Evolutionary conservation across 2,113 vertebrate genomes (phyloP).

Genomic region (Pseudopipra pipra): DNA sequence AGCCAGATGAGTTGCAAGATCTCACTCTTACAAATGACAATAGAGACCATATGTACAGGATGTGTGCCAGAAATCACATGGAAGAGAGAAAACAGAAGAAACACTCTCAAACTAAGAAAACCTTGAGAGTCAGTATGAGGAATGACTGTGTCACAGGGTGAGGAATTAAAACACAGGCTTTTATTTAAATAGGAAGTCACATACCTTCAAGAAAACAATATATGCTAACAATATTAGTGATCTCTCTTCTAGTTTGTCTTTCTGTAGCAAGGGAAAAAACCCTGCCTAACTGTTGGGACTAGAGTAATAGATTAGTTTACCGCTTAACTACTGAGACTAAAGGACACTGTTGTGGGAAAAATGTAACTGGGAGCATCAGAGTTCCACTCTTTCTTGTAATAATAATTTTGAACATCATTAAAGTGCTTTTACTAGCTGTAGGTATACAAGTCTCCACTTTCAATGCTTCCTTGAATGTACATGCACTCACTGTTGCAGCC

Average conservation of each 20-base stretch:
- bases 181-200: neutral
- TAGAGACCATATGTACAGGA: neutral
- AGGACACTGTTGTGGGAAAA: neutral
- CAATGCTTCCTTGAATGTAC: neutral
- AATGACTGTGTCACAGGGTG: neutral
- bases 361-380: neutral
- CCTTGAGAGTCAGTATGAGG: neutral
- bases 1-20: neutral
- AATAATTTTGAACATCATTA: neutral
- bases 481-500: neutral
- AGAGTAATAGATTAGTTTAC: neutral
- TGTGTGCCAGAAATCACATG: neutral
- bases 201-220: neutral
- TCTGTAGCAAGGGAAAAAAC: neutral
- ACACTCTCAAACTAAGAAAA: neutral
- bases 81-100: neutral
- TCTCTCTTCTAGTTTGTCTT: neutral
- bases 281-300: neutral
- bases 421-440: neutral
- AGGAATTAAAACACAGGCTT: neutral
- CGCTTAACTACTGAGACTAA: neutral
- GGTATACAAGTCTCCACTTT: neutral
- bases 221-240: neutral
- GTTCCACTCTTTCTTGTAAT: neutral
- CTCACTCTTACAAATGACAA: neutral